Conservation (phyloP, 1,140 invertebrate genomes). For the Drosophila setifemur region DNA sequence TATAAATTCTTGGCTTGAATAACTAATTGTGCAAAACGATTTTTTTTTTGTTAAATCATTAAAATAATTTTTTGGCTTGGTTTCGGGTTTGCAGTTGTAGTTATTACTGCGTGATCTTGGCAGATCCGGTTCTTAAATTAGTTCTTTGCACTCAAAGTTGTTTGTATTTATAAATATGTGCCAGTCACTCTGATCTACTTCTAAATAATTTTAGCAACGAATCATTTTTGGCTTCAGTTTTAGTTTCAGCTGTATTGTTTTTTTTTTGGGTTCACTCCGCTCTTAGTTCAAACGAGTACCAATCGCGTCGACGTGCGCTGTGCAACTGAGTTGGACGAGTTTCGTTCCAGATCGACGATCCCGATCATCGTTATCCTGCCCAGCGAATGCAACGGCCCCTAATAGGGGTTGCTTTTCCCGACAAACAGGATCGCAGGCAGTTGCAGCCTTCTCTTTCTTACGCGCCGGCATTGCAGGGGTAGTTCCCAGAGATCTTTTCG, state of each 20-base stretch:
- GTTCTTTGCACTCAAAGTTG: constrained; percentile 60
- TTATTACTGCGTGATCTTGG: constrained; percentile 28
- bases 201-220: constrained; percentile 25
- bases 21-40: constrained; percentile 27
- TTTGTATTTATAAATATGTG: constrained; percentile 21
- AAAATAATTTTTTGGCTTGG: constrained; percentile 35
- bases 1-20: constrained; percentile 51
- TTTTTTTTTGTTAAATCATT: constrained; percentile 44
- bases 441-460: neutral
- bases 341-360: constrained; percentile 75
- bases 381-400: constrained; percentile 36
- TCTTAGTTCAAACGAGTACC: constrained; percentile 31
- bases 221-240: constrained; percentile 24
- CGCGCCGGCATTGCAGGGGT: constrained; percentile 8
- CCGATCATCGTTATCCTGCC: constrained; percentile 63
- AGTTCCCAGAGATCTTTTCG: constrained; percentile 17
- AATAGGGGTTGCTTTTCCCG: constrained; percentile 62
- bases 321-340: constrained; percentile 65
- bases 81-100: neutral
- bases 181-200: constrained; percentile 3
- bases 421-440: constrained; percentile 45
- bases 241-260: neutral
- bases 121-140: constrained; percentile 72
- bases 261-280: constrained; percentile 19
- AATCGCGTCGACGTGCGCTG: constrained; percentile 66